Evolutionary conservation across 2,888 invertebrate genomes (phyloP).

Genomic region (Cremastobaeus sp.): DNA sequence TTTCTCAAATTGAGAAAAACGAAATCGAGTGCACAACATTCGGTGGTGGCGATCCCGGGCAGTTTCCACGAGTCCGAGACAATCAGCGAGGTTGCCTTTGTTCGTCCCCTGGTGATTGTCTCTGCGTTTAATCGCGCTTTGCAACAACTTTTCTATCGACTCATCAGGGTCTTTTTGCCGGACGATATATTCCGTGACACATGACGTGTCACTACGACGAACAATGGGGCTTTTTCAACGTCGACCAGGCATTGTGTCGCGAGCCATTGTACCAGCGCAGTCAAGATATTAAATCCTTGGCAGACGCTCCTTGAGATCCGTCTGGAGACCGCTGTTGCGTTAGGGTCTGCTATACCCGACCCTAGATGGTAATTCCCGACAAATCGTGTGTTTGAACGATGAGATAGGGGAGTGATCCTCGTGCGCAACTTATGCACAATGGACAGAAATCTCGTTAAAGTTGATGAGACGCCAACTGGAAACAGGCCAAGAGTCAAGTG

Average conservation of each 20-base stretch:
- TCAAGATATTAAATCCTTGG: slow-evolving; percentile 30
- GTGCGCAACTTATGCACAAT: slow-evolving; percentile 44
- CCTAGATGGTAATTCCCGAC: not conserved
- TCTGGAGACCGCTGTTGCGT: too few relatives aligned
- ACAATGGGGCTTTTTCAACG: slow-evolving; percentile 24
- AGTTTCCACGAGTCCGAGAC: too few relatives aligned
- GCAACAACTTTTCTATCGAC: slow-evolving; percentile 17
- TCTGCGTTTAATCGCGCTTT: not conserved
- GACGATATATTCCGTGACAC: slow-evolving; percentile 16
- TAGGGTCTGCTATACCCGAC: too few relatives aligned
- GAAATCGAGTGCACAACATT: too few relatives aligned
- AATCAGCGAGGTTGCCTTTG: too few relatives aligned
- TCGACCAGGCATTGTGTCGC: slow-evolving; percentile 11
- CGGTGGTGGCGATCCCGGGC: too few relatives aligned
- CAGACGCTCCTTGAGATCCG: slow-evolving; percentile 6
- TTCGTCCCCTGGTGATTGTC: not conserved
- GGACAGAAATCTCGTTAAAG: slow-evolving; percentile 66
- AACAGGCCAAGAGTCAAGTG: slow-evolving; percentile 72
- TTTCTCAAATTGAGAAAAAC: too few relatives aligned
- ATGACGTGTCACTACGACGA: slow-evolving; percentile 1
- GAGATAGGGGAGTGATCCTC: slow-evolving; percentile 29
- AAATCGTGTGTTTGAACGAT: slow-evolving; percentile 21
- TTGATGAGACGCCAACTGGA: slow-evolving; percentile 75
- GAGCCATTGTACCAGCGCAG: slow-evolving; percentile 11
- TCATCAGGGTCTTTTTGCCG: slow-evolving; percentile 7